Evolutionary conservation across 2,888 invertebrate genomes (phyloP), one percentile per base, ranked within the genome.

Genomic region (Idaea biselata): DNA sequence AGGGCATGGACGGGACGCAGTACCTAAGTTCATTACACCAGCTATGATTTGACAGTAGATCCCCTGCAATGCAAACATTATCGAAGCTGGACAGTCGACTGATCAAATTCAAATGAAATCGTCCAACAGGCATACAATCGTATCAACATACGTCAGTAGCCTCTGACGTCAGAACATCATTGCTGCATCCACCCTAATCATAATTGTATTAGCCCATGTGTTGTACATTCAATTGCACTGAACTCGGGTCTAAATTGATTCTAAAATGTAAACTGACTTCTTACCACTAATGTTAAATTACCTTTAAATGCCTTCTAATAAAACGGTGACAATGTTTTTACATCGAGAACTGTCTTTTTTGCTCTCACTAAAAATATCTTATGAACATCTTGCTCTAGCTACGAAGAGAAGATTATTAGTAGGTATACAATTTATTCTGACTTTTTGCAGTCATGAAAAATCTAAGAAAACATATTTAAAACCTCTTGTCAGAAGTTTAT

Each of bases 71-170:
- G 75, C 82, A 80, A 86, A 85, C 81, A 86, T 81, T 91, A 91
- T 91, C 90, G 82, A 79, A 72, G 77, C 73, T 84, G 80, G 84
- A 86, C 91, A 88, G 89, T 81, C 88, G 81, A 90, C 80, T 91
- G 91, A 86, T 89, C 90, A 90, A 88, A 89, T 90, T 88, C 88
- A 89, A 91, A 90, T 89, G 89, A 83, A 87, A 88, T 86, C 87
- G 87, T 84, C 84, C 83, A 86, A 84, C 87, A 76, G 79, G 79
- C 82, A 81, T 73, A 91, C 91, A 91, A 91, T 91, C 88, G 81
- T 91, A 91, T 91, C 91, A 84, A 82, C 86, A 82, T 86, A 86
- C 85, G 89, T 89, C 91, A 88, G 88, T 83, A 84, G 83, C 82
- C 84, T 76, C 75, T 80, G 83, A 84, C 81, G 78, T 74, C 77